Evolutionary conservation across 2,888 invertebrate species (phyloP), one percentile per base, ranked within the genome.

Genomic region (Bombylius discolor): DNA sequence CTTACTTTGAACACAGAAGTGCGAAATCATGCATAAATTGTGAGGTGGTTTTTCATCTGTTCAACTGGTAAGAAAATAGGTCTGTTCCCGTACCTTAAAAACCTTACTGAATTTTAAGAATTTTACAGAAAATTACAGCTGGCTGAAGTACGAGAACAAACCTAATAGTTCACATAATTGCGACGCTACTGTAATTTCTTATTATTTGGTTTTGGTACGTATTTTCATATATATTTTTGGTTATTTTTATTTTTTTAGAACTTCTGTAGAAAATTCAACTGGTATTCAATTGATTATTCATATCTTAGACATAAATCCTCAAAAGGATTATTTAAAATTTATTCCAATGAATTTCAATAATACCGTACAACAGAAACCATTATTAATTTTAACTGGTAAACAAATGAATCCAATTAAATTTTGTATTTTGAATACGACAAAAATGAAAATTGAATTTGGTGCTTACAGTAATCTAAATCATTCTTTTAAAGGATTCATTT

Each of bases 231-330:
- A 11, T 42, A 11, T 42, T 42, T 42, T 42, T 42, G n/a, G n/a
- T 42, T 42, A 1, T 42, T 42, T 42, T 42, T 42, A 11, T 44
- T 11, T 13, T 57, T 57, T 36, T 48, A 62, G 61, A 4, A 47
- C 59, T 44, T 33, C 59, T 5, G 60, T 62, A 3, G 49, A 45
- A 23, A 58, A 59, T 56, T 46, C 57, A 31, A 59, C 58, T 11
- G 61, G 62, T 5, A 59, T 62, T 47, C 61, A 63, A 45, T 56
- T 64, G 8, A 53, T 61, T 1, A 51, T 64, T 51, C 53, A 59
- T 45, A 56, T 54, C 47, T 54, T 64, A 6, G 61, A 63, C 13
- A 61, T 64, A 32, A 59, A 62, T 57, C 59, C 62, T 5, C 34
- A 44, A 1, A 57, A 49, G 5, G 64, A 64, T 47, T 63, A 46